Percentiles rank a stretch among this genome's conserved stretches.
These are phyloP conservation scores for Podiceps cristatus DNA, from an alignment of 2,113 vertebrate species.

Conservation along the genomic window DNA sequence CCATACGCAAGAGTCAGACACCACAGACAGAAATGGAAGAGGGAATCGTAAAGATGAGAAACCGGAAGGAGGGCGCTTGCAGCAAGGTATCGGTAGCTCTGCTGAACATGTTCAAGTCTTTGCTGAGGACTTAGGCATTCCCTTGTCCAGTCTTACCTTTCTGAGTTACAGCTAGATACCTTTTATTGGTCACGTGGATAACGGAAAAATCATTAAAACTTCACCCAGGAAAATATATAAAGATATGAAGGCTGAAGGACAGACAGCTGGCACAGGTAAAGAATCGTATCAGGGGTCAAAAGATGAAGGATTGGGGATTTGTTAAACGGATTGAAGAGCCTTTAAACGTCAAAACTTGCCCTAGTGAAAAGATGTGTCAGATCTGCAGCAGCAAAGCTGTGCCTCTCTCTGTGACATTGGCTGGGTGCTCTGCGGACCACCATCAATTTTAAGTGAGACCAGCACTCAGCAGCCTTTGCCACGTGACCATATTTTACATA, in stretches of 20 bases:
- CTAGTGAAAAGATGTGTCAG: background rate
- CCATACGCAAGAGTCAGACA: background rate
- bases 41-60: background rate
- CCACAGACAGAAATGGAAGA: background rate
- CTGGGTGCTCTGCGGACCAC: background rate
- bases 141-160: background rate
- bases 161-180: background rate
- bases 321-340: background rate
- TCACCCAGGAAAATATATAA: background rate
- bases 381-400: background rate
- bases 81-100: rapidly evolving
- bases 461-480: background rate
- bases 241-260: background rate
- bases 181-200: background rate
- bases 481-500: rapidly evolving
- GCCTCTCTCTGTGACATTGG: background rate
- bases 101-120: background rate
- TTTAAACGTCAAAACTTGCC: background rate
- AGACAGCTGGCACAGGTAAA: background rate
- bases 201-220: background rate
- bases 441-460: background rate
- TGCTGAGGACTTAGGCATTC: background rate
- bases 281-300: rapidly evolving
- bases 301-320: background rate
- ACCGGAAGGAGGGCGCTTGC: background rate